phyloP scores from a whole-genome alignment of 2,113 vertebrate genomes.

The Micronisus gabar region DNA sequence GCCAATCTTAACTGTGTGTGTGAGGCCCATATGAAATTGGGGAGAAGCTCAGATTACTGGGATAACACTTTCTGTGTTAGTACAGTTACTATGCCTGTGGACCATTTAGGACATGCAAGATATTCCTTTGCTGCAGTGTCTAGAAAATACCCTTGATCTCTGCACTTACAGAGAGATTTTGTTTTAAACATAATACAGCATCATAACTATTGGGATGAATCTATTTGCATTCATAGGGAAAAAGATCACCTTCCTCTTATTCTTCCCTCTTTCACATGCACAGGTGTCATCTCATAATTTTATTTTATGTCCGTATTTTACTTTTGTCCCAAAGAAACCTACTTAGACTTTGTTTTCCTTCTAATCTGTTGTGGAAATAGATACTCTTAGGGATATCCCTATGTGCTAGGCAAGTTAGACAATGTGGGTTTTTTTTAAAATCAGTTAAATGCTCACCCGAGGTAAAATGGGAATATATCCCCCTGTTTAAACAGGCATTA shows the following conservation, averaged over 20 bases:
- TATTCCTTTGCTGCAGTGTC: not conserved
- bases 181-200: not conserved
- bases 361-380: not conserved
- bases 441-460: not conserved
- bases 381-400: not conserved
- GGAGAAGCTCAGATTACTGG: not conserved
- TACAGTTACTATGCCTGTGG: not conserved
- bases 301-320: not conserved
- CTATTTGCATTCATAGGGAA: not conserved
- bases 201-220: not conserved
- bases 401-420: not conserved
- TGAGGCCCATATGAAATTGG: not conserved
- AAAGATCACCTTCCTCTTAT: not conserved
- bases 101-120: not conserved
- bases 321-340: not conserved
- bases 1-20: accelerated
- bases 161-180: not conserved
- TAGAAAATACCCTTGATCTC: not conserved
- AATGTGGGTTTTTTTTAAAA: accelerated
- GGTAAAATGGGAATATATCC: not conserved
- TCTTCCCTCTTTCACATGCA: not conserved
- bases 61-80: not conserved
- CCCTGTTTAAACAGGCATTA: not conserved
- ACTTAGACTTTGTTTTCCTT: not conserved
- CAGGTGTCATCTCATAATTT: not conserved